Evolutionary conservation across 2,113 vertebrate species (phyloP).

Genomic region (Butorides virescens): DNA sequence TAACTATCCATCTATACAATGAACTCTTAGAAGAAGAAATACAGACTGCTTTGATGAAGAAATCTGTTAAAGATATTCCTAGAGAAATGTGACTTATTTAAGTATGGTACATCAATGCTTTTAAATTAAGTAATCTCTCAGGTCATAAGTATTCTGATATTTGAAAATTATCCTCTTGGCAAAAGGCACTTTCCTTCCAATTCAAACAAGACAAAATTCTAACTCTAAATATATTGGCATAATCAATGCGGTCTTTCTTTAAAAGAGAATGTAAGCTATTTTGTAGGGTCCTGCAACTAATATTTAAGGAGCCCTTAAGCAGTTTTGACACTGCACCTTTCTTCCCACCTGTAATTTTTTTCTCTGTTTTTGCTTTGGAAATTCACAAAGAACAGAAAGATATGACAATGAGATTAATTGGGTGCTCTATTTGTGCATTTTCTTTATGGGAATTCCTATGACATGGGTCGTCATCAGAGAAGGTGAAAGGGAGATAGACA

Average conservation of each 20-base stretch:
- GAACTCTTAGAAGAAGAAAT: neutral
- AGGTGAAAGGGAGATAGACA: neutral
- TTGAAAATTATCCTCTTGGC: neutral
- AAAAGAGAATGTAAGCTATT: neutral
- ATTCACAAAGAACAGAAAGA: neutral
- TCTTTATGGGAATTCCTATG: neutral
- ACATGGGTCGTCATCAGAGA: neutral
- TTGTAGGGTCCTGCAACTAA: neutral
- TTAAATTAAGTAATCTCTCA: slow-evolving; percentile 21
- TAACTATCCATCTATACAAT: neutral
- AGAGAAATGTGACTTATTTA: slow-evolving; percentile 31
- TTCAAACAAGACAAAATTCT: neutral
- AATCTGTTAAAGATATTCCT: neutral
- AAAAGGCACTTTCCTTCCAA: neutral
- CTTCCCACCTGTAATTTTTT: neutral
- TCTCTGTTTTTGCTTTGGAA: neutral
- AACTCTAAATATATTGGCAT: neutral
- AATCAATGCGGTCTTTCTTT: neutral
- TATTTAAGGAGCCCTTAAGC: neutral
- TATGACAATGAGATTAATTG: neutral
- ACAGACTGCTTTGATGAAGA: slow-evolving; percentile 17
- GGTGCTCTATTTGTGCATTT: neutral
- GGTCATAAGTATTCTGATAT: neutral
- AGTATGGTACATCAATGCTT: neutral
- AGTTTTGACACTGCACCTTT: neutral